A percentile compares a stretch with the other conserved stretches of the same genome.
Evolutionary conservation across 2,797 vertebrate species (phyloP).

Genomic region (Oreochromis mossambicus): DNA sequence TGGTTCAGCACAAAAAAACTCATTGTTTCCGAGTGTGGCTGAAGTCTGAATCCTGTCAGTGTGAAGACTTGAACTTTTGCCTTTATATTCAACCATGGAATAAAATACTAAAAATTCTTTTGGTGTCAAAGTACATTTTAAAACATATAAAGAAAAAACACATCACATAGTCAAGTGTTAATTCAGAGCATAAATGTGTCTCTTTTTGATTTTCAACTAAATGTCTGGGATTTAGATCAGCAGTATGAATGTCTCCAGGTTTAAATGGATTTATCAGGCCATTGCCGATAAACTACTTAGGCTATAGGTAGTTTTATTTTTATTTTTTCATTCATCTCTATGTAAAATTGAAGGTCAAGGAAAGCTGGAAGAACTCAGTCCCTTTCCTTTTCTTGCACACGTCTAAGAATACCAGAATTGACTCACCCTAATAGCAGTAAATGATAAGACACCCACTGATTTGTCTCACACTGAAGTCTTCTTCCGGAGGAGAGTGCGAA

Average conservation of each 20-base stretch:
- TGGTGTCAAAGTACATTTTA: not conserved
- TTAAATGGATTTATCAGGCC: not conserved
- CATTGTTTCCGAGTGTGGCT: conserved; percentile 31
- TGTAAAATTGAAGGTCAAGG: conserved; percentile 39
- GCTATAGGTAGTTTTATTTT: not conserved
- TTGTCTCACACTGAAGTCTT: conserved; percentile 31
- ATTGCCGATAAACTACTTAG: not conserved
- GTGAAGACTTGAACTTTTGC: conserved; percentile 41
- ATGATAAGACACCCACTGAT: conserved; percentile 51
- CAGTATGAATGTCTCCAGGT: not conserved
- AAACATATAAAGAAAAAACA: not conserved
- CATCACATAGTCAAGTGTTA: not conserved
- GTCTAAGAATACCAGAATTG: conserved; percentile 41
- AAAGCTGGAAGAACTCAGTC: not conserved
- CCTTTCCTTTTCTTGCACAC: not conserved
- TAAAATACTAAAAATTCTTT: not conserved
- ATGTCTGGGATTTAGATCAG: not conserved
- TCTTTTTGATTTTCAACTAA: not conserved
- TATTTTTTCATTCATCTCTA: not conserved
- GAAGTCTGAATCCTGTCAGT: conserved; percentile 39
- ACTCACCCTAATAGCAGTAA: conserved; percentile 50
- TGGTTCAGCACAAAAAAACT: conserved; percentile 31
- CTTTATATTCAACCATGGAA: not conserved
- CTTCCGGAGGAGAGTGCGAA: conserved; percentile 8
- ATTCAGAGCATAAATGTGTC: not conserved